These are phyloP conservation scores for Ciconia maguari DNA, from an alignment of 2,113 vertebrate genomes.

Conservation along the genomic window DNA sequence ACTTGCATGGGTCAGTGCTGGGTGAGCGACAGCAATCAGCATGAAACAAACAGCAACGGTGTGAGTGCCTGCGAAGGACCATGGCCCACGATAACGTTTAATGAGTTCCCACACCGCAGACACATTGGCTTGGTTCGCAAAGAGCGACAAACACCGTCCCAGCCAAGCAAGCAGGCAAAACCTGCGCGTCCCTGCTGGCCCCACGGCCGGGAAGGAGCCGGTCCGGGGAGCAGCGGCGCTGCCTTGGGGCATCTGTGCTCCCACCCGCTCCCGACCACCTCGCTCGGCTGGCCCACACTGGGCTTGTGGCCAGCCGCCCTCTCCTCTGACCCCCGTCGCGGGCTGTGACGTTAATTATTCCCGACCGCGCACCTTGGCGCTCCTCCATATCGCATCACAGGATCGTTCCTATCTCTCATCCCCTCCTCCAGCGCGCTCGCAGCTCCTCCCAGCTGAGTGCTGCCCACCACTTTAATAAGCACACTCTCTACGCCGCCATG, in stretches of 20 bases:
- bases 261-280: neutral
- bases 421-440: neutral
- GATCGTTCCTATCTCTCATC: too few relatives aligned
- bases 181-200: neutral
- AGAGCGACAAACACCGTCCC: neutral
- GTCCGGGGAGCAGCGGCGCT: neutral
- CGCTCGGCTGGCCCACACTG: rapidly evolving
- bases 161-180: neutral
- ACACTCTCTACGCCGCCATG: too few relatives aligned
- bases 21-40: neutral
- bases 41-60: too few relatives aligned
- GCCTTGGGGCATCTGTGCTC: neutral
- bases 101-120: neutral
- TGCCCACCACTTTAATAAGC: neutral
- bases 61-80: neutral
- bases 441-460: neutral
- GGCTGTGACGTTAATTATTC: neutral
- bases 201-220: neutral
- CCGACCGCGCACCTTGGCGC: neutral
- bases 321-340: neutral
- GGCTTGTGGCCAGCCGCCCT: neutral
- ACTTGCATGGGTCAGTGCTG: neutral
- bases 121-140: neutral
- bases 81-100: neutral
- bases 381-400: too few relatives aligned